These are phyloP conservation scores for Ovis aries DNA, from an alignment of 2,113 vertebrate genomes.

Conservation along the genomic window ARS-UI_Ramb_v3.0 NC_056070.1:29619501-29620000, in stretches of 20 bases:
- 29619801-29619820: neutral
- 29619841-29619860: constrained; percentile 7
- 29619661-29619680: neutral
- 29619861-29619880: neutral
- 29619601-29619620: constrained; percentile 6
- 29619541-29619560: neutral
- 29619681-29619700: neutral
- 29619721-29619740: neutral
- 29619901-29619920: neutral
- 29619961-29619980: constrained; percentile 36
- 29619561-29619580: neutral
- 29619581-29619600: neutral
- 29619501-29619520: neutral
- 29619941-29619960: constrained; percentile 8
- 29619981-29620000: neutral
- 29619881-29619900: constrained; percentile 8
- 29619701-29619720: neutral
- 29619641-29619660: neutral
- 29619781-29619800: neutral
- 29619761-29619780: neutral
- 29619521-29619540: neutral
- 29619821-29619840: constrained; percentile 1
- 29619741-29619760: neutral
- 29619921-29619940: constrained; percentile 8
- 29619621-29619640: neutral